These are phyloP conservation scores for Ictalurus furcatus DNA, from an alignment of 2,113 vertebrate species.

Conservation along the genomic window DNA sequence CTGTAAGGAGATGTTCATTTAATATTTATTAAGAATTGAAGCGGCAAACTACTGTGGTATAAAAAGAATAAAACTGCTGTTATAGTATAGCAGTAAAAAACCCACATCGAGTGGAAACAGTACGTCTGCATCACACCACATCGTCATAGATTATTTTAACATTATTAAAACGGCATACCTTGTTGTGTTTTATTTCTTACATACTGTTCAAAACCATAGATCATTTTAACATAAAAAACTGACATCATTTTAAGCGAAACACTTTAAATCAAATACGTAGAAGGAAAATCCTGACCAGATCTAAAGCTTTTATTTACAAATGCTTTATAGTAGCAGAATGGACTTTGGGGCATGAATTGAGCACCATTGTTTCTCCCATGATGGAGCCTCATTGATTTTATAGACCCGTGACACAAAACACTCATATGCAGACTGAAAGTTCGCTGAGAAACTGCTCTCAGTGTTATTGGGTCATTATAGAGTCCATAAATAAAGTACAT, in stretches of 20 bases:
- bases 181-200: background rate
- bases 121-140: background rate
- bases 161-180: background rate
- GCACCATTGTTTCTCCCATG: background rate
- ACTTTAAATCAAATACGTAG: background rate
- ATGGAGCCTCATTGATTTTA: slow-evolving; percentile 26
- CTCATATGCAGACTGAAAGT: background rate
- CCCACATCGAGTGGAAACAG: background rate
- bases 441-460: background rate
- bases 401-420: slow-evolving; percentile 2
- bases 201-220: background rate
- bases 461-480: background rate
- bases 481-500: background rate
- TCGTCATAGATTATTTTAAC: too few relatives aligned
- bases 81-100: background rate
- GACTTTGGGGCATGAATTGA: slow-evolving; percentile 31
- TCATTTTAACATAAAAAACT: background rate
- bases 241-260: background rate
- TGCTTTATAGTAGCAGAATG: background rate
- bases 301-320: background rate
- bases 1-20: background rate
- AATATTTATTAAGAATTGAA: background rate
- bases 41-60: background rate
- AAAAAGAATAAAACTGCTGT: background rate
- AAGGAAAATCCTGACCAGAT: background rate